Conservation (phyloP, 2,113 vertebrate genomes). For the Gymnogyps californianus region DNA sequence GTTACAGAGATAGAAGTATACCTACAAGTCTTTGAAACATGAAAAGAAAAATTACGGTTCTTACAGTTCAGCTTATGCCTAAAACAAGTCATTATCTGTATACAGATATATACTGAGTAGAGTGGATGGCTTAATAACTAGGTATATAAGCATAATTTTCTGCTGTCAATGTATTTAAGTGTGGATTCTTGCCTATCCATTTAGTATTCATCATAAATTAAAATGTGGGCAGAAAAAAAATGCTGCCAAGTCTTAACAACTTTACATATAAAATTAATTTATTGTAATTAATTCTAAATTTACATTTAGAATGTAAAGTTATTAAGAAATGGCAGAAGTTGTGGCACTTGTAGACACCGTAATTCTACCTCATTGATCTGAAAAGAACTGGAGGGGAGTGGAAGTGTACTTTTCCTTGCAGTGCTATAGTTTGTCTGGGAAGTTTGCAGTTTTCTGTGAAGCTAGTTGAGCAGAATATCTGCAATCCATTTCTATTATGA, state of each 20-base stretch:
- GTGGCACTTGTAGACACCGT: background rate
- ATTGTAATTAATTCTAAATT: background rate
- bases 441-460: background rate
- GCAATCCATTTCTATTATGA: background rate
- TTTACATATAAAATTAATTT: background rate
- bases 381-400: background rate
- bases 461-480: background rate
- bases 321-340: background rate
- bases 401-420: background rate
- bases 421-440: background rate
- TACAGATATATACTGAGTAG: background rate
- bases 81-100: background rate
- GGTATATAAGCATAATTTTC: background rate
- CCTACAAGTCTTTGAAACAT: background rate
- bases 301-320: background rate
- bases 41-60: background rate
- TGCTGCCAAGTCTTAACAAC: background rate
- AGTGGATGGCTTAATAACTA: background rate
- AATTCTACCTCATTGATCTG: background rate
- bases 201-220: background rate
- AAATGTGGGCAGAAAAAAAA: background rate
- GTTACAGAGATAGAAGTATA: background rate
- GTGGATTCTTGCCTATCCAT: background rate
- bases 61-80: background rate
- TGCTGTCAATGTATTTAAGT: background rate